Percentiles rank a stretch among this genome's conserved stretches.
Conservation (phyloP, 2,797 vertebrate genomes). For the Intellagama lesueurii region DNA sequence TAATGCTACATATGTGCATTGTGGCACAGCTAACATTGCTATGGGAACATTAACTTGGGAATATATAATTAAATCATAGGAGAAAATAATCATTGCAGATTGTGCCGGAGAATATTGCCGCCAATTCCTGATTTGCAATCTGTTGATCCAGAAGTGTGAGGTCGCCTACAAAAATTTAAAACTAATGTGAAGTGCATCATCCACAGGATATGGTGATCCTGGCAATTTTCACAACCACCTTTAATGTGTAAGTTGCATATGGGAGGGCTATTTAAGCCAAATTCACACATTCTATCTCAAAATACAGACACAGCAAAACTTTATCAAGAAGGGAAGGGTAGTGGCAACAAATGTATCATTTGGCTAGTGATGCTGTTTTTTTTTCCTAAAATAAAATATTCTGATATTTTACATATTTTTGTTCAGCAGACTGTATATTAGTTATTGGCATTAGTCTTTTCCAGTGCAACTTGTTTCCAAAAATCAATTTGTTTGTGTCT, state of each 20-base stretch:
- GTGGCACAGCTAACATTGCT: conserved; percentile 62
- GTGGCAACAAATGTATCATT: not conserved
- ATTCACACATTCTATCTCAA: not conserved
- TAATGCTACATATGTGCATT: conserved; percentile 50
- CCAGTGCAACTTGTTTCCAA: conserved; percentile 17
- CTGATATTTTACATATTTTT: conserved; percentile 48
- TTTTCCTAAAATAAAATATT: conserved; percentile 17
- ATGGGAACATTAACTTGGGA: conserved; percentile 70
- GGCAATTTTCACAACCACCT: not conserved
- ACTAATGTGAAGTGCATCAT: not conserved
- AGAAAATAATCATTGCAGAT: conserved; percentile 63
- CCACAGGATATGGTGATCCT: not conserved
- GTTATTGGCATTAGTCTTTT: conserved; percentile 50
- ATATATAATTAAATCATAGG: conserved; percentile 44
- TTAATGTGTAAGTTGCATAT: not conserved
- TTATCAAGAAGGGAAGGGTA: not conserved
- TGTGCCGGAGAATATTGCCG: conserved; percentile 46
- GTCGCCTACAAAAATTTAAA: conserved; percentile 29
- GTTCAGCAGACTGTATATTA: conserved; percentile 41
- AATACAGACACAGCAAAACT: not conserved
- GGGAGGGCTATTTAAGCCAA: conserved; percentile 11
- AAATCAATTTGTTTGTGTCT: not conserved
- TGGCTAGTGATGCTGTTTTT: conserved; percentile 6
- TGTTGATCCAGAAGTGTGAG: conserved; percentile 45
- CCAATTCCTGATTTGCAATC: conserved; percentile 57